These are phyloP conservation scores for Amniataba percoides DNA, from an alignment of 2,797 vertebrate species.

Conservation along the genomic window DNA sequence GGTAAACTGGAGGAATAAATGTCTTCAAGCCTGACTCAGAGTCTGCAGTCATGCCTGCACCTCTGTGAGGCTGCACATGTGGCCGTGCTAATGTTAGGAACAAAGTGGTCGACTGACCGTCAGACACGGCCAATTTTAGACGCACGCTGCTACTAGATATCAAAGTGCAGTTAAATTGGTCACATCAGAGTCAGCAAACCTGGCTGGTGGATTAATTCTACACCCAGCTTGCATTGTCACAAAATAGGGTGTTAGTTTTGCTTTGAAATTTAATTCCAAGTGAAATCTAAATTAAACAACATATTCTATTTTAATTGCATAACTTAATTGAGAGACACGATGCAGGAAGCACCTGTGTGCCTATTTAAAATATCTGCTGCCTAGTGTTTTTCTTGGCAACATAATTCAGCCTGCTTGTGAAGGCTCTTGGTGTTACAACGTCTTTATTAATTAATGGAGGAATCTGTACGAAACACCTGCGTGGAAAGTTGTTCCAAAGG, in stretches of 20 bases:
- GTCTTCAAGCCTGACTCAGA: not conserved
- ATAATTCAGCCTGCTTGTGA: not conserved
- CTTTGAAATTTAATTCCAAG: not conserved
- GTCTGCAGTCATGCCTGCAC: not conserved
- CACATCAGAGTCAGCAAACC: not conserved
- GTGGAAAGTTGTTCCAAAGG: conserved; percentile 25
- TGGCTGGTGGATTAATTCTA: not conserved
- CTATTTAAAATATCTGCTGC: conserved; percentile 1
- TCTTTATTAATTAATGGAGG: conserved; percentile 9
- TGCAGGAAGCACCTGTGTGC: conserved; percentile 14
- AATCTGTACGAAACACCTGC: conserved; percentile 22
- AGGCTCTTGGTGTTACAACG: not conserved
- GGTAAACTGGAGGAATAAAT: not conserved
- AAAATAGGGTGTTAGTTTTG: not conserved
- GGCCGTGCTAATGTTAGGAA: not conserved
- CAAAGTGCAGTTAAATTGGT: conserved; percentile 7
- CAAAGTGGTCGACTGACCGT: not conserved
- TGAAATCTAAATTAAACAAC: not conserved
- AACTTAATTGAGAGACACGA: conserved; percentile 5
- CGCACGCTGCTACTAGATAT: not conserved
- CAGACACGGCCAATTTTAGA: not conserved
- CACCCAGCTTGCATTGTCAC: not conserved
- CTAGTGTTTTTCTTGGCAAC: conserved; percentile 4
- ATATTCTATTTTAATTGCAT: not conserved
- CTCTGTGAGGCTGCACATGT: not conserved